Evolutionary conservation across 2,113 vertebrate genomes (phyloP).

Genomic region (Rhineura floridana): DNA sequence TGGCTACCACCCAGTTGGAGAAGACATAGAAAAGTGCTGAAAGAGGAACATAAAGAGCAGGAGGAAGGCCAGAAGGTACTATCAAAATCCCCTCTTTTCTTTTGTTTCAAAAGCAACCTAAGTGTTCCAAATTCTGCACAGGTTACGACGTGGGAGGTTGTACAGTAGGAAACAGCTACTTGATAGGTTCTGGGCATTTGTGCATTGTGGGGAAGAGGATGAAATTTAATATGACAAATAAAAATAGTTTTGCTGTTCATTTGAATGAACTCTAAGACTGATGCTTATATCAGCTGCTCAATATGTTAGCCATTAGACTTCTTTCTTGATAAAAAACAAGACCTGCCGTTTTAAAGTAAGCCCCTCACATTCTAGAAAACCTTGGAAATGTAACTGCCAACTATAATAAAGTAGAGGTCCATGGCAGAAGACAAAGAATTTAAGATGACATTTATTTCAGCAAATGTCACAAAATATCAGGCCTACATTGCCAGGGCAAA

Average conservation of each 20-base stretch:
- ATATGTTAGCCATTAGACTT: background rate
- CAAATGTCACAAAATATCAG: background rate
- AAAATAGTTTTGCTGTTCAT: too few relatives aligned
- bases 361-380: background rate
- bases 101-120: background rate
- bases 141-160: background rate
- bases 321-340: background rate
- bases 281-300: background rate
- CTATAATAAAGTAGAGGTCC: background rate
- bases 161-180: background rate
- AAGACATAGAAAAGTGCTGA: background rate
- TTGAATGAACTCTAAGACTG: background rate
- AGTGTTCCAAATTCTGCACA: background rate
- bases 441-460: background rate
- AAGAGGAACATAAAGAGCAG: constrained; percentile 1
- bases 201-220: background rate
- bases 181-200: background rate
- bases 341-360: background rate
- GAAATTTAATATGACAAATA: background rate
- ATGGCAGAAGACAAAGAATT: background rate
- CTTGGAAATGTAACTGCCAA: background rate
- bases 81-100: too few relatives aligned
- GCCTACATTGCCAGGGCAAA: background rate
- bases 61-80: background rate
- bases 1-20: background rate